These are phyloP conservation scores for Thunnus maccoyii DNA, from an alignment of 2,113 vertebrate species.

Conservation along the genomic window DNA sequence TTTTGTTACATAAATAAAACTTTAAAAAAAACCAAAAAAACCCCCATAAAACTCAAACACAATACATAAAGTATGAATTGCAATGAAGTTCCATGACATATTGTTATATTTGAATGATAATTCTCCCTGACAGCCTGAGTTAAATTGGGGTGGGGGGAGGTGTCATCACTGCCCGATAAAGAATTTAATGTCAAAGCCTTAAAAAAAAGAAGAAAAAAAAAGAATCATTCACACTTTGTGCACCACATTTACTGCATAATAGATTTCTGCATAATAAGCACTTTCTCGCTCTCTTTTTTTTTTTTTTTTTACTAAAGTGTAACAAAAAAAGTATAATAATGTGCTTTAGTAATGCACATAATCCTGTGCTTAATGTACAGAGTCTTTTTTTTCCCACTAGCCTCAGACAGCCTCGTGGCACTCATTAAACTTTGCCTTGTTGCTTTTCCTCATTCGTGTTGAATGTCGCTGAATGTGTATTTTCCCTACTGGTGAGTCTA, in stretches of 20 bases:
- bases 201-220: too few species aligned
- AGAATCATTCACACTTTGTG: conserved; percentile 10
- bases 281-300: neutral
- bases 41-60: too few species aligned
- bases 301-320: neutral
- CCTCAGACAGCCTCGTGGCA: conserved; percentile 22
- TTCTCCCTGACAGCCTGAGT: too few species aligned
- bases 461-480: conserved; percentile 17
- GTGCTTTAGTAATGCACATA: conserved; percentile 13
- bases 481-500: conserved; percentile 13
- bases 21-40: too few species aligned
- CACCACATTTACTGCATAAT: conserved; percentile 23
- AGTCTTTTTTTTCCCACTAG: neutral
- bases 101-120: too few species aligned
- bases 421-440: conserved; percentile 27
- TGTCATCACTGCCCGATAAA: too few species aligned
- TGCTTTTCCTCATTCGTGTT: neutral
- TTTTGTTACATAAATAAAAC: too few species aligned
- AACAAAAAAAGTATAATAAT: conserved; percentile 2
- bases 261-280: conserved; percentile 4
- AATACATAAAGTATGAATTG: too few species aligned
- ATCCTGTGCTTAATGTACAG: neutral
- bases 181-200: too few species aligned
- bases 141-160: too few species aligned
- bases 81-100: too few species aligned